These are phyloP conservation scores for Alitta virens DNA, from an alignment of 2,888 invertebrate genomes.

Conservation along the genomic window DNA sequence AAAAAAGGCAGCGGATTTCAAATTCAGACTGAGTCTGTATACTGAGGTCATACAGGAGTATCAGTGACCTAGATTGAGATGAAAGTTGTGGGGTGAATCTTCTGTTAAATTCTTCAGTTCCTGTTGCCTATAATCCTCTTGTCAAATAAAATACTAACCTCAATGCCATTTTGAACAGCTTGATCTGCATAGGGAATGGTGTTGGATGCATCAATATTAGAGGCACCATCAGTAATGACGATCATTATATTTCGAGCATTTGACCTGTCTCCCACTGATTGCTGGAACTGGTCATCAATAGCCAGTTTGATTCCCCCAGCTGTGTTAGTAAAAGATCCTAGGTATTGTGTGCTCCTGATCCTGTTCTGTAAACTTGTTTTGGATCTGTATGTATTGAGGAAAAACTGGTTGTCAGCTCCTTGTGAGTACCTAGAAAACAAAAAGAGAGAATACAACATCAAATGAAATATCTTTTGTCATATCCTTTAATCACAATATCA, in stretches of 20 bases:
- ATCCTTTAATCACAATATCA: too few species aligned
- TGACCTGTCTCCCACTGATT: constrained; percentile 5
- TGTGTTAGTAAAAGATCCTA: constrained; percentile 18
- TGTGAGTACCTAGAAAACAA: constrained; percentile 9
- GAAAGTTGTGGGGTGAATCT: too few species aligned
- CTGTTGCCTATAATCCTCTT: too few species aligned
- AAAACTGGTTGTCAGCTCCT: constrained; percentile 9
- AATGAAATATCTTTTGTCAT: too few species aligned
- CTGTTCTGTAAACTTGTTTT: neutral
- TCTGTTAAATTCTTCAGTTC: too few species aligned
- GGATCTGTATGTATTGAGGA: constrained; percentile 6
- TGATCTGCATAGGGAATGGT: neutral
- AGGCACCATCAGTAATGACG: constrained; percentile 16
- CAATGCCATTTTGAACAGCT: neutral
- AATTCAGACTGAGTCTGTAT: too few species aligned
- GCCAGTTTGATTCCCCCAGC: constrained; percentile 13
- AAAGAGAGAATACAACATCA: neutral
- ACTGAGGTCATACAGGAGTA: too few species aligned
- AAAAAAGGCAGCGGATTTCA: too few species aligned
- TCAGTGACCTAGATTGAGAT: too few species aligned
- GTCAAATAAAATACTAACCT: too few species aligned
- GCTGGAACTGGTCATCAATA: constrained; percentile 12
- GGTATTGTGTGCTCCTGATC: constrained; percentile 3
- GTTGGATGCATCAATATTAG: neutral
- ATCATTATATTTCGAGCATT: constrained; percentile 10